Evolutionary conservation across 2,797 vertebrate species (phyloP).

Genomic region (Crax fasciolata): DNA sequence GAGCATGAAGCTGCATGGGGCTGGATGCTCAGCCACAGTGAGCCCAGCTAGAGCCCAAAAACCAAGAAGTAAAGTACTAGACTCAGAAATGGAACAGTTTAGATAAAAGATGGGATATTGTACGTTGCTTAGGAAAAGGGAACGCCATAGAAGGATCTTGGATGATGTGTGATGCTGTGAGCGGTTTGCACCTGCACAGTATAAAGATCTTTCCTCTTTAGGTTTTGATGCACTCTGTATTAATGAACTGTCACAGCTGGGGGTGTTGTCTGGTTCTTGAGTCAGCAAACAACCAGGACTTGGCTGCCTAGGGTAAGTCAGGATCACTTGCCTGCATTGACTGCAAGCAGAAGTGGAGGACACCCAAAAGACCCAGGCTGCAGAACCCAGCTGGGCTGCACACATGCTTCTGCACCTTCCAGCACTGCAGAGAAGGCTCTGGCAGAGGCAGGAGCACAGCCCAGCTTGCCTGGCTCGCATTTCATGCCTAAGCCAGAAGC

Average conservation of each 20-base stretch:
- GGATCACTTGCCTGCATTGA: background rate
- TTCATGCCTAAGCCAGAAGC: background rate
- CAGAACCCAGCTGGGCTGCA: background rate
- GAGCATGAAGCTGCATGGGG: background rate
- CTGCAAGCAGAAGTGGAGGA: background rate
- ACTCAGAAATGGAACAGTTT: background rate
- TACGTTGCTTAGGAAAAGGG: background rate
- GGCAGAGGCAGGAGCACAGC: background rate
- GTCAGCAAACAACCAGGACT: background rate
- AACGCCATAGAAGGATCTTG: background rate
- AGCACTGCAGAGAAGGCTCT: background rate
- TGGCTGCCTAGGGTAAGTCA: background rate
- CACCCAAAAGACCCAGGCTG: background rate
- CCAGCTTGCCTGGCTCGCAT: background rate
- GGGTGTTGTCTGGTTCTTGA: background rate
- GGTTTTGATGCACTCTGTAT: background rate
- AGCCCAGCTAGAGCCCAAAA: background rate
- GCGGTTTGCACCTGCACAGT: background rate
- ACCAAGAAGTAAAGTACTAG: background rate
- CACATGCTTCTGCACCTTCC: background rate
- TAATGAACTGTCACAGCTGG: background rate
- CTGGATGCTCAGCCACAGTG: background rate
- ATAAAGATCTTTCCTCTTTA: background rate
- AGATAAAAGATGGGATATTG: background rate
- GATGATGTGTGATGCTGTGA: background rate